Percentiles rank a stretch among this genome's conserved stretches.
Conservation (phyloP, 2,113 vertebrate species). For the Oryctolagus cuniculus region DNA sequence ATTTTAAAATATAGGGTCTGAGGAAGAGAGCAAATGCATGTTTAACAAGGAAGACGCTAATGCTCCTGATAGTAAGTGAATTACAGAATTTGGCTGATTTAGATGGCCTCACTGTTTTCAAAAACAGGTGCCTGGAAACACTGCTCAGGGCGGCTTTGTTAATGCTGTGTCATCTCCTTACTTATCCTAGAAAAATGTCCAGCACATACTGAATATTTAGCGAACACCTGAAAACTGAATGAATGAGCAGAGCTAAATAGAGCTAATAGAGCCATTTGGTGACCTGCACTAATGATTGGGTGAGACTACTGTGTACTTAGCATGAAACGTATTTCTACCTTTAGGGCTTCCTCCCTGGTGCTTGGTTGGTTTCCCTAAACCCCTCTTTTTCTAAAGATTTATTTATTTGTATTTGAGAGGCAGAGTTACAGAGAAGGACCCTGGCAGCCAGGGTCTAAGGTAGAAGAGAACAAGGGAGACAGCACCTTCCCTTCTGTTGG, state of each 20-base stretch:
- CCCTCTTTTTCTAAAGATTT: too few relatives aligned
- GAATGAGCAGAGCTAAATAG: background rate
- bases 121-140: background rate
- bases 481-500: too few relatives aligned
- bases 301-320: background rate
- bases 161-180: background rate
- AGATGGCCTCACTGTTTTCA: background rate
- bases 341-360: background rate
- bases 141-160: background rate
- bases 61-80: background rate
- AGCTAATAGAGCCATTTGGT: too few relatives aligned
- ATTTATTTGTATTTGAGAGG: too few relatives aligned
- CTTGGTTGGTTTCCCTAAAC: background rate
- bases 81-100: conserved; percentile 1
- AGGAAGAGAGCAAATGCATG: background rate
- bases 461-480: too few relatives aligned
- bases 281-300: background rate
- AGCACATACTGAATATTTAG: background rate
- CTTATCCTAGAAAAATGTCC: background rate
- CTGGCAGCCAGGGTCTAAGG: too few relatives aligned
- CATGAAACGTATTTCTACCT: background rate
- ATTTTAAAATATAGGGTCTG: background rate
- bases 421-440: too few relatives aligned
- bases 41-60: background rate
- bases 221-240: background rate